Percentiles rank a stretch among this genome's conserved stretches.
These are phyloP conservation scores for Gadus chalcogrammus DNA, from an alignment of 2,113 vertebrate species.

Conservation along the genomic window DNA sequence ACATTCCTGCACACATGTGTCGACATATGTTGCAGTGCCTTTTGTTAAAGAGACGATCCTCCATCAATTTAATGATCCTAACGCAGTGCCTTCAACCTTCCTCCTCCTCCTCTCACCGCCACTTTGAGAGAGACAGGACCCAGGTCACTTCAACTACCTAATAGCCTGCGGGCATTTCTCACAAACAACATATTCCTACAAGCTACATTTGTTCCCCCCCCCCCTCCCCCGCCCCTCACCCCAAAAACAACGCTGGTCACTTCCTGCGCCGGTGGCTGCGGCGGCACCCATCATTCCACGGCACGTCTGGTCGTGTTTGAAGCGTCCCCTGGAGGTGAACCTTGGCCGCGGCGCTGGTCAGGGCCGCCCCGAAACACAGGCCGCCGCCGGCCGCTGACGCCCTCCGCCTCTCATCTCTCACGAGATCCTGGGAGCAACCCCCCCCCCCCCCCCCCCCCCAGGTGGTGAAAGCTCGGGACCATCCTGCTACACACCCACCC, in stretches of 20 bases:
- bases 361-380: conserved; percentile 77
- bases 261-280: conserved; percentile 16
- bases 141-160: conserved; percentile 57
- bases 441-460: conserved; percentile 56
- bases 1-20: neutral
- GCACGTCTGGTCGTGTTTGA: conserved; percentile 61
- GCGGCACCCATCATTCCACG: conserved; percentile 32
- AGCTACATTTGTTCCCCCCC: conserved; percentile 43
- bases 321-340: conserved; percentile 73
- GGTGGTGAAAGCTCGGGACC: conserved; percentile 83
- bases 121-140: conserved; percentile 8
- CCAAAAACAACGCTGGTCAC: conserved; percentile 57
- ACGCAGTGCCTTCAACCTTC: too few species aligned
- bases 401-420: conserved; percentile 63
- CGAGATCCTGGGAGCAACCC: conserved; percentile 56
- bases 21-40: neutral
- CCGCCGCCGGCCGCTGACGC: conserved; percentile 72
- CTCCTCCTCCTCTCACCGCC: neutral
- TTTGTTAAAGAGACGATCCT: neutral
- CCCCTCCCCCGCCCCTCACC: too few species aligned
- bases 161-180: conserved; percentile 61
- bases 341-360: conserved; percentile 63
- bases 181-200: conserved; percentile 56
- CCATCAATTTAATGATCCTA: neutral
- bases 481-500: conserved; percentile 34